These are phyloP conservation scores for Anolis carolinensis DNA, from an alignment of 2,113 vertebrate genomes.

Conservation along the genomic window DNA sequence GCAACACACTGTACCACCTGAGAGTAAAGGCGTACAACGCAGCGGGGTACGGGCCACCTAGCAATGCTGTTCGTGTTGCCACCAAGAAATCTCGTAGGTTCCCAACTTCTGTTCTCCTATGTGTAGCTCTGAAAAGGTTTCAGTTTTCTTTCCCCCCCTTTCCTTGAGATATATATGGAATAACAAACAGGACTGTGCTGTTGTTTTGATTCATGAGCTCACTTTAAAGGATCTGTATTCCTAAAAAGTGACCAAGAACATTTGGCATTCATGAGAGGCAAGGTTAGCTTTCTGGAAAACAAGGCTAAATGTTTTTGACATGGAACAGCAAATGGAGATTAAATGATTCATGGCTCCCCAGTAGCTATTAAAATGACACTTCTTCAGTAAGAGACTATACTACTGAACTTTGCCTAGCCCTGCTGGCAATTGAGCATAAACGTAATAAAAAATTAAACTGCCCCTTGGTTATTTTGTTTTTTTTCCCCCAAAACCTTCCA, in stretches of 20 bases:
- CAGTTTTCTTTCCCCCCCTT: background rate
- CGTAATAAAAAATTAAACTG: background rate
- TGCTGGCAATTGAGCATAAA: constrained; percentile 10
- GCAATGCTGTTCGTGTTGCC: constrained; percentile 75
- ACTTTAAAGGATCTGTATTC: constrained; percentile 47
- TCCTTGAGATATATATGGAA: background rate
- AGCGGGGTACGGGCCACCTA: constrained; percentile 91
- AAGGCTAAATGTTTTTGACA: constrained; percentile 55
- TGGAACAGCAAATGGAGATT: constrained; percentile 40
- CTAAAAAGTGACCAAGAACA: constrained; percentile 43
- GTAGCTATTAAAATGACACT: constrained; percentile 55
- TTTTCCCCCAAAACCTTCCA: background rate
- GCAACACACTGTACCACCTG: constrained; percentile 87
- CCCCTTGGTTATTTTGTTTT: fast-evolving
- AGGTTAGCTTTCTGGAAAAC: constrained; percentile 59
- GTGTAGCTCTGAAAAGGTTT: constrained; percentile 22
- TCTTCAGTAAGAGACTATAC: constrained; percentile 28
- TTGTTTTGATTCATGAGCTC: constrained; percentile 38
- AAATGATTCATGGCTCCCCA: constrained; percentile 55
- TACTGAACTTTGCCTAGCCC: constrained; percentile 32
- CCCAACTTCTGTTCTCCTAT: constrained; percentile 21
- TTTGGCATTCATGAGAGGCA: constrained; percentile 50
- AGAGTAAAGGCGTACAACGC: constrained; percentile 92
- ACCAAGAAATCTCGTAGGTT: constrained; percentile 93
- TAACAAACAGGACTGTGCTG: background rate